A percentile compares a stretch with the other conserved stretches of the same genome.
Evolutionary conservation across 2,113 vertebrate species (phyloP).

Genomic region (Apistogramma diplotaenia): DNA sequence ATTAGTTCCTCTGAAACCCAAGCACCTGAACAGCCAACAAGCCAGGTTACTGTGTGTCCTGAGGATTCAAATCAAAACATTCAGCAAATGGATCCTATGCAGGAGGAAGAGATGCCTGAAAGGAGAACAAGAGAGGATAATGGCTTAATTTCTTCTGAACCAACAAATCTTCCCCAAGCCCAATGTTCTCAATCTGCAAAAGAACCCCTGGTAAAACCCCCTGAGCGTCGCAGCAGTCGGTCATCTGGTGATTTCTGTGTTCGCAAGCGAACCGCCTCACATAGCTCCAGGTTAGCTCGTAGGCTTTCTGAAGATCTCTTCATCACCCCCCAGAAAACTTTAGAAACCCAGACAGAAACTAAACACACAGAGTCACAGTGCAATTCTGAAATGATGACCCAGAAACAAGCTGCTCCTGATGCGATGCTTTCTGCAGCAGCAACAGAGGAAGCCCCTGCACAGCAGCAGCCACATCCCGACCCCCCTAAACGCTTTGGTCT

Average conservation of each 20-base stretch:
- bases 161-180: conserved; percentile 1
- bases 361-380: background rate
- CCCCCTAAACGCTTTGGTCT: conserved; percentile 65
- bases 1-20: background rate
- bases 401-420: background rate
- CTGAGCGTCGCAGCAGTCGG: background rate
- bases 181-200: background rate
- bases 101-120: background rate
- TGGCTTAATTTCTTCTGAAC: background rate
- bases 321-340: conserved; percentile 45
- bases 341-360: background rate
- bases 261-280: conserved; percentile 60
- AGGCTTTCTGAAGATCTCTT: conserved; percentile 76
- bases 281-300: conserved; percentile 46
- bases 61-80: background rate
- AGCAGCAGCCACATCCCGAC: background rate
- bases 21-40: background rate
- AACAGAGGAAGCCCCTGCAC: background rate
- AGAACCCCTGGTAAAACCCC: background rate
- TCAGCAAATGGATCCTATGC: background rate
- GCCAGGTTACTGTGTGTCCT: background rate
- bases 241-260: conserved; percentile 60
- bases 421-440: background rate
- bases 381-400: background rate
- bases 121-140: conserved; percentile 5